Evolutionary conservation across 2,113 vertebrate species (phyloP), one percentile per base, ranked within the genome.

Genomic region (Lutjanus erythropterus): DNA sequence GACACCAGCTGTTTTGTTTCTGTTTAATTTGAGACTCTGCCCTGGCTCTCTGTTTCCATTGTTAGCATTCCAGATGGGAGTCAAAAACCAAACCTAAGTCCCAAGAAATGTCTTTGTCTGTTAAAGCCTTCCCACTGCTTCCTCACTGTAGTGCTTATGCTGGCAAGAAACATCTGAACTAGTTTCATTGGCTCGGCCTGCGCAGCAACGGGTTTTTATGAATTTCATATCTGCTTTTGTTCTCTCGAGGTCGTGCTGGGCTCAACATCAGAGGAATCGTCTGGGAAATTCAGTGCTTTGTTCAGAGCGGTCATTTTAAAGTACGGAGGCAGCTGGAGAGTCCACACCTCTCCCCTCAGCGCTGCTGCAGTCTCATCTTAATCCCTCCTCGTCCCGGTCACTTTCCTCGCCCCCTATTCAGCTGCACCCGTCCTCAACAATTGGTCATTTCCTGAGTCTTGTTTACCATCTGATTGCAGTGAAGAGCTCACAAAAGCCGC

Each of bases 181-280:
- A 41, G 18, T 44, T 53, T 66, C 12, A 7, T n/a, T n/a, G 44
- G 4, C 31, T 50, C 25, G 59, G 47, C 15, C 46, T 55, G 15
- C 66, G 49, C 23, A 25, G 42, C 39, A 16, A 44, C 5, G 11
- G 41, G 8, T 66, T 71, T 35, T 25, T 2, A 31, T 44, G 33
- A 78, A 35, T 60, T 39, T 60, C 27, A 64, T 5, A 53, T 69
- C 25, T 56, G 73, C 25, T 72, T 76, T 56, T 68, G 49, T 64
- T 74, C 62, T 78, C 23, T 19, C 19, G 6, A 25, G 62, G 61
- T 68, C 61, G 29, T 21, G 56, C 80, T 56, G 71, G 35, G 52
- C 16, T 55, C 16, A 73, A 61, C 55, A 68, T 55, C 42, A 62
- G 69, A 64, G 5, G 3, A n/a, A 23, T 46, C 12, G 35, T 65